A percentile compares a stretch with the other conserved stretches of the same genome.
Conservation (phyloP, 2,888 invertebrate species). For the Anoplius nigerrimus region DNA sequence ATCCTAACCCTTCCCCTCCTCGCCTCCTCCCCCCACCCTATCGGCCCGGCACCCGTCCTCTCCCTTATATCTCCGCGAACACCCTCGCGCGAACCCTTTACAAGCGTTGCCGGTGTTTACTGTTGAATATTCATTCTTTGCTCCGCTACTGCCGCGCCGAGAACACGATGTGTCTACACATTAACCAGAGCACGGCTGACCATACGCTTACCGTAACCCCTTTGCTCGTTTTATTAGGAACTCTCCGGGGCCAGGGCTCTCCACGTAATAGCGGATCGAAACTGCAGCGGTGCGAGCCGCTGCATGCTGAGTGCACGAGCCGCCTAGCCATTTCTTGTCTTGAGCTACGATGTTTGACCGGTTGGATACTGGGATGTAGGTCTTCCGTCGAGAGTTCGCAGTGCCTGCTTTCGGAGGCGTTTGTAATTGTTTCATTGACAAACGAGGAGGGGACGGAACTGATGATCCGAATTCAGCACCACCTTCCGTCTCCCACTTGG, state of each 20-base stretch:
- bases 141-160: slow-evolving; percentile 32
- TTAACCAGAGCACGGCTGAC: slow-evolving; percentile 52
- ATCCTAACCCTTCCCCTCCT: background rate
- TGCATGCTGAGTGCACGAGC: background rate
- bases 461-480: too few species aligned
- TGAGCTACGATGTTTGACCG: too few species aligned
- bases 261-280: slow-evolving; percentile 1
- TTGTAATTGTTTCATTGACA: too few species aligned
- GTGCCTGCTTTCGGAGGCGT: too few species aligned
- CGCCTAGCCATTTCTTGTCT: too few species aligned
- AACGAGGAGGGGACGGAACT: too few species aligned
- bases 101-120: slow-evolving; percentile 61
- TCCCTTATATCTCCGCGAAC: slow-evolving; percentile 24
- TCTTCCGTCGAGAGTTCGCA: too few species aligned
- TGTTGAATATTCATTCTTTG: slow-evolving; percentile 71
- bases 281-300: too few species aligned
- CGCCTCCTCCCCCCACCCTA: background rate
- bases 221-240: slow-evolving; percentile 37
- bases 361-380: too few species aligned
- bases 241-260: background rate
- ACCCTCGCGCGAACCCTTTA: slow-evolving; percentile 56
- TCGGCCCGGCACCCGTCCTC: background rate
- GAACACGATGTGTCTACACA: slow-evolving; percentile 57
- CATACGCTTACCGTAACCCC: slow-evolving; percentile 43
- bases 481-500: too few species aligned